A percentile compares a stretch with the other conserved stretches of the same genome.
These are phyloP conservation scores for Tetranychus cinnabarinus DNA, from an alignment of 1,140 invertebrate species.

Conservation along the genomic window DNA sequence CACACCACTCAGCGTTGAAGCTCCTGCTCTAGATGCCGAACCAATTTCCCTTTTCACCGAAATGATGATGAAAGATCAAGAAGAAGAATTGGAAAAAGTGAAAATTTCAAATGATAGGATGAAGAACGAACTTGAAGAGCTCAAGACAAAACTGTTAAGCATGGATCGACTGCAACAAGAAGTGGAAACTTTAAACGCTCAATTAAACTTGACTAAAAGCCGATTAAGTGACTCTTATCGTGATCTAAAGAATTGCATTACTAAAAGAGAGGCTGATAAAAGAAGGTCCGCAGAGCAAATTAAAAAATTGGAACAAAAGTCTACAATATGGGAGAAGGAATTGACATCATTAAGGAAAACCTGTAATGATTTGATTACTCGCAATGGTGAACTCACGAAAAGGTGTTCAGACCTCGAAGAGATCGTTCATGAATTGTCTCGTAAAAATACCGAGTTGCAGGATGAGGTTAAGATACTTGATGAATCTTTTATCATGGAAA, in stretches of 20 bases:
- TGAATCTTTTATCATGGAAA: conserved; percentile 1
- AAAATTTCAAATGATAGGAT: background rate
- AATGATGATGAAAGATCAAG: background rate
- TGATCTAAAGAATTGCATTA: background rate
- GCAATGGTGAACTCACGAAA: background rate
- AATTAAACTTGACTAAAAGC: background rate
- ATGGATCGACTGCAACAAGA: background rate
- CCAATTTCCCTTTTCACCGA: background rate
- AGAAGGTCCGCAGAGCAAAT: background rate
- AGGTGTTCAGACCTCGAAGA: background rate
- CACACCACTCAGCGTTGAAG: background rate
- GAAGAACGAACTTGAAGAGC: background rate
- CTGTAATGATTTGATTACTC: background rate
- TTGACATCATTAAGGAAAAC: background rate
- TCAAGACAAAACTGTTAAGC: background rate
- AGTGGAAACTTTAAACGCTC: background rate
- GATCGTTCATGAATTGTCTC: background rate
- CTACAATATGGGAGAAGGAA: background rate
- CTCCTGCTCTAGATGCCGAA: background rate
- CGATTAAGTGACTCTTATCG: background rate
- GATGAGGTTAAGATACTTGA: background rate
- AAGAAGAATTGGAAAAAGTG: background rate
- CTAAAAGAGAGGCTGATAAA: background rate
- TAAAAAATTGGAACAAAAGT: background rate
- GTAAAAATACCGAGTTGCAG: background rate